Percentiles rank a stretch among this genome's conserved stretches.
These are phyloP conservation scores for Lepidochrysops patricia DNA, from an alignment of 2,888 invertebrate genomes.

Conservation along the genomic window DNA sequence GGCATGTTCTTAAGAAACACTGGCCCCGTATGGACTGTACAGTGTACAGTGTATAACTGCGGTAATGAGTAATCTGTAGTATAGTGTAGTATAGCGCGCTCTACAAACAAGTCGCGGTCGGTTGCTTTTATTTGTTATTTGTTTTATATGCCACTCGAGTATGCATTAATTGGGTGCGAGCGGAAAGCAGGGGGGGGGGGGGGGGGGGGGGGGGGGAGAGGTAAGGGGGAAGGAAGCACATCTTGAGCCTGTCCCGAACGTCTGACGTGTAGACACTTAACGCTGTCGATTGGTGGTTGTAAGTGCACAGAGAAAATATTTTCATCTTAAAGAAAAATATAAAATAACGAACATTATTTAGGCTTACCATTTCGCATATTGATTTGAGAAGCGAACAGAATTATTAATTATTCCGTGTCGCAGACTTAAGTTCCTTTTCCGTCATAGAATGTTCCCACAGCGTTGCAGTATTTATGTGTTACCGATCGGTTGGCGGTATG, in stretches of 20 bases:
- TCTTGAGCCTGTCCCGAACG: background rate
- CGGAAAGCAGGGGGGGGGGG: background rate
- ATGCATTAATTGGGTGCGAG: background rate
- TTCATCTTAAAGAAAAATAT: too few species aligned
- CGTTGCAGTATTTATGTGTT: too few species aligned
- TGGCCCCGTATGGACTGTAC: background rate
- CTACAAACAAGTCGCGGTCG: background rate
- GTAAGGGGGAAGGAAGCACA: background rate
- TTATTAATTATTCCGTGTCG: too few species aligned
- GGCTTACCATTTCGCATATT: too few species aligned
- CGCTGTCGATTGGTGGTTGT: background rate
- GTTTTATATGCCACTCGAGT: background rate
- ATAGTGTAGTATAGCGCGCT: too few species aligned
- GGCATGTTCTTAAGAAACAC: background rate
- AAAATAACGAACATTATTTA: too few species aligned
- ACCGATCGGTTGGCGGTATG: too few species aligned
- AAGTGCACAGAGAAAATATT: too few species aligned
- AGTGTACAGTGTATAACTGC: background rate
- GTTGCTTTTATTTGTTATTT: background rate
- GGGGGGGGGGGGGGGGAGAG: background rate
- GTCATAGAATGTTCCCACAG: too few species aligned
- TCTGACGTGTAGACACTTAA: background rate
- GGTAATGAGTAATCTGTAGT: too few species aligned
- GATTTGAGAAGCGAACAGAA: too few species aligned
- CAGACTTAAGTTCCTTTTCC: too few species aligned